Conservation (phyloP, 1,140 invertebrate genomes). For the Trichogramma pretiosum region DNA sequence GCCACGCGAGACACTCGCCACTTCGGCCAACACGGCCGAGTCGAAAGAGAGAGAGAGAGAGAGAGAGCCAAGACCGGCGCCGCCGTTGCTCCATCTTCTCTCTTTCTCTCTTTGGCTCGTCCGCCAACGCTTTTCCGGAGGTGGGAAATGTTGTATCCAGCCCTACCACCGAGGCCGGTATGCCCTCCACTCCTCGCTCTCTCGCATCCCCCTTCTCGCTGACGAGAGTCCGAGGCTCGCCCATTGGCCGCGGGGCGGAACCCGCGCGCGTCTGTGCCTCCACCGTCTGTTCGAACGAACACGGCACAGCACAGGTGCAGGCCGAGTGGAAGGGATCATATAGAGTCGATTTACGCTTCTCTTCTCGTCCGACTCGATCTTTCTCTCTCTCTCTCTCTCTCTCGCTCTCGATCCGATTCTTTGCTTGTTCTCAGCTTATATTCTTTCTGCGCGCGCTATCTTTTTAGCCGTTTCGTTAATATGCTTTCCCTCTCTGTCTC, state of each 20-base stretch:
- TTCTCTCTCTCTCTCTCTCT: too few species aligned
- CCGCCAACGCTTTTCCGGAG: constrained; percentile 16
- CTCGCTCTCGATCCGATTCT: too few species aligned
- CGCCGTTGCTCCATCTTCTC: constrained; percentile 15
- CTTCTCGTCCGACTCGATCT: too few species aligned
- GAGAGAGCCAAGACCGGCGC: constrained; percentile 11
- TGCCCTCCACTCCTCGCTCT: background rate
- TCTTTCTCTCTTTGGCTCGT: constrained; percentile 18
- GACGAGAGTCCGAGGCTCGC: background rate
- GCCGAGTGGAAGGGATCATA: too few species aligned
- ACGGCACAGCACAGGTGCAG: too few species aligned
- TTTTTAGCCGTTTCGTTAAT: too few species aligned
- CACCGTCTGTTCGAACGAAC: too few species aligned
- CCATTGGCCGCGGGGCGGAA: constrained; percentile 13
- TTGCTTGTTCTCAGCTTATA: too few species aligned
- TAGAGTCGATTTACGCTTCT: too few species aligned
- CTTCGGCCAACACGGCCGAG: constrained; percentile 7
- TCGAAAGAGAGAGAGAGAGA: background rate
- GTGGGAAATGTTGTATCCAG: background rate
- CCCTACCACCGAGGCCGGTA: background rate
- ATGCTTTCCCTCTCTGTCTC: too few species aligned
- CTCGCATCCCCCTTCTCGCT: background rate
- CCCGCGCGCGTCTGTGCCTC: too few species aligned
- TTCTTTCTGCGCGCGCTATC: too few species aligned
- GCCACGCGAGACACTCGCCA: constrained; percentile 14